phyloP scores from a whole-genome alignment of 2,797 vertebrate species.

The Pogonophryne albipinna region DNA sequence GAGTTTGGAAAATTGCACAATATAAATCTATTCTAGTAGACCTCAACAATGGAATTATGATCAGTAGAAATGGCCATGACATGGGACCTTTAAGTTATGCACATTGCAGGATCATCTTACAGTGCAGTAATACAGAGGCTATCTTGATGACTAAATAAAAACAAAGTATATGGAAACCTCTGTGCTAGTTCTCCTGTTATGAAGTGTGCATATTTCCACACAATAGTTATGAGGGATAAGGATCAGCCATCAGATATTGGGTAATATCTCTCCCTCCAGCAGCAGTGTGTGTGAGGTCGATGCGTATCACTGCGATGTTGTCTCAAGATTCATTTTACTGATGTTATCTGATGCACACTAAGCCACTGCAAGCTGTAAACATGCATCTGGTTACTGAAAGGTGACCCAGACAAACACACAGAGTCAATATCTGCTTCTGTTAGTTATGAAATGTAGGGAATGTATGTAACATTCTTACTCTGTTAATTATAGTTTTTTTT shows the following conservation, averaged over 20 bases:
- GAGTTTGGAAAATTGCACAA: too few species aligned
- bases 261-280: constrained; percentile 61
- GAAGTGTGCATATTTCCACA: constrained; percentile 50
- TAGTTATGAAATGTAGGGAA: not conserved
- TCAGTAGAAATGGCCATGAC: too few species aligned
- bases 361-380: constrained; percentile 64
- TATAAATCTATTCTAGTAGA: too few species aligned
- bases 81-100: not conserved
- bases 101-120: constrained; percentile 16
- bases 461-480: not conserved
- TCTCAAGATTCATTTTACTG: constrained; percentile 65
- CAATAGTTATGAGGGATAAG: constrained; percentile 61
- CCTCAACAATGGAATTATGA: too few species aligned
- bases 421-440: not conserved
- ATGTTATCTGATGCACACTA: constrained; percentile 64
- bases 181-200: constrained; percentile 33
- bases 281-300: constrained; percentile 80
- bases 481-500: constrained; percentile 10
- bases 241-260: constrained; percentile 71
- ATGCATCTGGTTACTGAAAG: constrained; percentile 46
- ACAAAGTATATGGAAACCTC: constrained; percentile 42
- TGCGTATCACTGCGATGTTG: constrained; percentile 59
- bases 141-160: constrained; percentile 58
- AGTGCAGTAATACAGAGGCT: constrained; percentile 12
- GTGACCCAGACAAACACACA: constrained; percentile 37